Base-by-base conservation (phyloP, 2,113 vertebrate genomes). In the Trinectes maculatus region DNA sequence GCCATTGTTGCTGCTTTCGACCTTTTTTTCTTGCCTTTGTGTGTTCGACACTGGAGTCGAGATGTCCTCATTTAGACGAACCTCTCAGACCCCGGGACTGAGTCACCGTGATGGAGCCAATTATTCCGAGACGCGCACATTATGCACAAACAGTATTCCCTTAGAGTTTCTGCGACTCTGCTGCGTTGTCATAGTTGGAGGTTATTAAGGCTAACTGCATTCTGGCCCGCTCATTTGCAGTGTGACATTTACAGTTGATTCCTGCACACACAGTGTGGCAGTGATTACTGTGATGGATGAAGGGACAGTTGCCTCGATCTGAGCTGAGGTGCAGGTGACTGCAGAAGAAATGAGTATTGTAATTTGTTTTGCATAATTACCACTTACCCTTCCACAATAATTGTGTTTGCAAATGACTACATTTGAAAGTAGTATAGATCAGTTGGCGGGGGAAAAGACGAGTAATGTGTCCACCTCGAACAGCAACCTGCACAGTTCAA, bases 321-420 rank as follows among this genome's bases (percentile, higher is more conserved):
- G 43, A 72, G 43, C 53, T 2, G 21, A 19, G 19, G 39, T 44
- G 43, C 56, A 67, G 66, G 70, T 69, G 47, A 59, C 55, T 55
- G 18, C 40, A 62, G 51, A 18, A 16, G 51, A 81, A 79, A 67
- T 68, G 47, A 69, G 58, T 65, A 21, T 40, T 60, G n/a, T 72
- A 75, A 78, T 74, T 80, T 55, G 39, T 61, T 74, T 54, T 12
- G 24, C 37, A 43, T 71, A 56, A 79, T 71, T 76, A 34, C 22
- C 21, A 31, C 55, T 53, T 55, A 37, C 33, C 37, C 49, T 49
- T n/a, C 74, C 58, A 42, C 16, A 51, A 33, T 8, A 10, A 33
- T 6, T n/a, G n/a, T n/a, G n/a, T n/a, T n/a, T n/a, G n/a, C 31
- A 33, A 33, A 33, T 33, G 8, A 10, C 31, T 33, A 10, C 31